These are phyloP conservation scores for Galleria mellonella DNA, from an alignment of 1,140 invertebrate species.

Conservation along the genomic window DNA sequence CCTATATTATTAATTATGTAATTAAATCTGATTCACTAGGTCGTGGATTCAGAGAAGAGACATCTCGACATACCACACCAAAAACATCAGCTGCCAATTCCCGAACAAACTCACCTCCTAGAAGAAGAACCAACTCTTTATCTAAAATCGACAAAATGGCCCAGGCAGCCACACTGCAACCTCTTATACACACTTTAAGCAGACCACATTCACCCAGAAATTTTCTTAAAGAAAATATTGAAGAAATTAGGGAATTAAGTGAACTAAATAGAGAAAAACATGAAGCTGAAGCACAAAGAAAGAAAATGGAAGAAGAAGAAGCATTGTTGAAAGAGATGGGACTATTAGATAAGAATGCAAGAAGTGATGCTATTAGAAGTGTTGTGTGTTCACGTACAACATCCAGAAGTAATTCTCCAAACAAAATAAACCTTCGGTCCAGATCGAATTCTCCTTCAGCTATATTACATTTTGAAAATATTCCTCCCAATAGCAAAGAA, in stretches of 20 bases:
- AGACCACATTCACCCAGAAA: constrained; percentile 57
- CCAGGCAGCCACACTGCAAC: constrained; percentile 41
- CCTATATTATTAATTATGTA: too few species aligned
- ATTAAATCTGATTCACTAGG: too few species aligned
- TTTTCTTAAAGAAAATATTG: constrained; percentile 69
- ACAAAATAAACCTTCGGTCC: constrained; percentile 53
- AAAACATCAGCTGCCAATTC: constrained; percentile 64
- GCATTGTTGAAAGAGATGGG: constrained; percentile 68
- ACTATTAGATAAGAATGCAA: constrained; percentile 43
- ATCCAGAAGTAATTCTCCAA: constrained; percentile 55
- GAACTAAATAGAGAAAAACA: constrained; percentile 70
- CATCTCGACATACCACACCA: constrained; percentile 65
- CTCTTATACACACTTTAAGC: constrained; percentile 26
- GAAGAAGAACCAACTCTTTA: constrained; percentile 53
- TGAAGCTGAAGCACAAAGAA: constrained; percentile 63
- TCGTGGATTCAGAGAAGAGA: constrained; percentile 65
- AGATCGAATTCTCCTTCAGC: constrained; percentile 65
- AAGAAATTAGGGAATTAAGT: constrained; percentile 68
- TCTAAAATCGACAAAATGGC: constrained; percentile 60
- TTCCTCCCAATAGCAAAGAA: constrained; percentile 27
- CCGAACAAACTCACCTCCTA: constrained; percentile 46
- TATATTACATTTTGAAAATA: constrained; percentile 51
- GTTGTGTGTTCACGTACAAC: constrained; percentile 38
- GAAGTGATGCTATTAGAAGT: constrained; percentile 26
- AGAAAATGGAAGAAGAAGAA: constrained; percentile 61